Conservation (phyloP, 2,797 vertebrate species). For the Scolopax rusticola region DNA sequence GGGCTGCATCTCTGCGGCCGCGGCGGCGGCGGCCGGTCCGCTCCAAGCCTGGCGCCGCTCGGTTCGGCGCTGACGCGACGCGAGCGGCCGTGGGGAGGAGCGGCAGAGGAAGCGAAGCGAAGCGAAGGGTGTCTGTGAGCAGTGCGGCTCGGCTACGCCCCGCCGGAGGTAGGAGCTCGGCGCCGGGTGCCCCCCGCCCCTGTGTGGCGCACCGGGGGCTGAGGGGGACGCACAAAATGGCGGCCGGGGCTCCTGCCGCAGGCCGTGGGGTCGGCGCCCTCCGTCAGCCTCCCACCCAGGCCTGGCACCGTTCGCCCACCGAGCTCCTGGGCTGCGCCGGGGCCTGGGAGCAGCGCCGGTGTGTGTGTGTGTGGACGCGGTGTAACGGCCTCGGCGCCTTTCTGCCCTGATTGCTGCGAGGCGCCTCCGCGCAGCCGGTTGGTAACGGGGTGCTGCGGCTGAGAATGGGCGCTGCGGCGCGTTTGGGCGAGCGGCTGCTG, state of each 20-base stretch:
- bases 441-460: neutral
- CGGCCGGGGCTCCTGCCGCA: neutral
- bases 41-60: neutral
- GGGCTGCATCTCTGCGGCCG: neutral
- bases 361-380: too few species aligned
- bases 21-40: too few species aligned
- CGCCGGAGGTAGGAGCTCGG: neutral
- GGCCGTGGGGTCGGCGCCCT: neutral
- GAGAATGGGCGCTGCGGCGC: neutral
- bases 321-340: too few species aligned
- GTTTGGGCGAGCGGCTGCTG: neutral
- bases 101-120: too few species aligned
- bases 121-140: neutral
- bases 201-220: neutral
- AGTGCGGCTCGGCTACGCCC: neutral
- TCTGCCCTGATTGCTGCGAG: fast-evolving
- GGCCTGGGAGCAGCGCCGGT: neutral
- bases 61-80: neutral
- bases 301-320: too few species aligned
- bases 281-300: neutral
- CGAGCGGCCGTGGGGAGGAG: neutral
- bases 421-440: too few species aligned
- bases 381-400: neutral
- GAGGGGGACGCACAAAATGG: conserved; percentile 69
- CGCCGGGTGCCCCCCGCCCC: neutral